These are phyloP conservation scores for Frankliniella intonsa DNA, from an alignment of 2,888 invertebrate genomes.

Conservation along the genomic window DNA sequence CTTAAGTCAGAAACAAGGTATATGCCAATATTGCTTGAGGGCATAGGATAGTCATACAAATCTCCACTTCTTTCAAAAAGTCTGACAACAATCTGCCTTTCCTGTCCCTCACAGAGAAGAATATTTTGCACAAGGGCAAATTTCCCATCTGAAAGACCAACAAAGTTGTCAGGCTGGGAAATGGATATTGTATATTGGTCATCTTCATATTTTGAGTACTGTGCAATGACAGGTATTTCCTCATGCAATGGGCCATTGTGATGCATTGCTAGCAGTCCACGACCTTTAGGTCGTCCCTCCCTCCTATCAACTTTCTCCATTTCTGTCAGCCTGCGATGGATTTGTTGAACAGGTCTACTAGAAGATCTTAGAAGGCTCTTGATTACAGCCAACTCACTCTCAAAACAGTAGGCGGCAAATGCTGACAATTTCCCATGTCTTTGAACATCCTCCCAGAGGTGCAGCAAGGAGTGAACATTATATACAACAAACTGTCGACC, in stretches of 20 bases:
- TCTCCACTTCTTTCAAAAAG: not conserved
- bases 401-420: not conserved
- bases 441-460: not conserved
- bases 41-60: constrained; percentile 2
- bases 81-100: not conserved
- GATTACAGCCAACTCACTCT: not conserved
- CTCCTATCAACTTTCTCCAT: not conserved
- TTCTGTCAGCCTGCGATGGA: not conserved
- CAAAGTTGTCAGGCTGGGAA: not conserved
- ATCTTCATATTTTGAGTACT: not conserved
- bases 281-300: not conserved
- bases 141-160: not conserved
- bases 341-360: not conserved
- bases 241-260: not conserved
- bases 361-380: not conserved
- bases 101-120: too few relatives aligned
- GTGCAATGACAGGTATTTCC: not conserved
- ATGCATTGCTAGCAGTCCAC: not conserved
- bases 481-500: not conserved
- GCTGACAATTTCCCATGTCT: not conserved
- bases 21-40: not conserved
- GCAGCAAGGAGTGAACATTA: constrained; percentile 11
- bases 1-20: not conserved
- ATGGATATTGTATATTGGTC: not conserved
- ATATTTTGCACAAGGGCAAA: not conserved